Evolutionary conservation across 2,113 vertebrate genomes (phyloP).

Genomic region (Condylura cristata): DNA sequence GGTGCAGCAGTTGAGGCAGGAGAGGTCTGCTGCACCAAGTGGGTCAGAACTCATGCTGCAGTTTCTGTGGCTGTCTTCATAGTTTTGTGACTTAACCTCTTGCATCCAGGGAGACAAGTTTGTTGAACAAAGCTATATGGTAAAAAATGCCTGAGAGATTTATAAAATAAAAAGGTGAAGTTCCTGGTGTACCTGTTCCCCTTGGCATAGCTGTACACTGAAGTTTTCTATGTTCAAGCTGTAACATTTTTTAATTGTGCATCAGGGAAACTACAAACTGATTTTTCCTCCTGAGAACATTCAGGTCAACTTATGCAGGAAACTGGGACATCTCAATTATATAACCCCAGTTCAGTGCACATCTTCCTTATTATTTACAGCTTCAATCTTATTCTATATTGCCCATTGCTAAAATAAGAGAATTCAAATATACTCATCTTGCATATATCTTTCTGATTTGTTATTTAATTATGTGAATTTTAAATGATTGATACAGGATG

Average conservation of each 20-base stretch:
- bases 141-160: background rate
- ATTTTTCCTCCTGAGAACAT: background rate
- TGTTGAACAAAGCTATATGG: background rate
- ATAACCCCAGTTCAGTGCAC: background rate
- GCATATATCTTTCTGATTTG: conserved; percentile 16
- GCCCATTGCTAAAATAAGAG: conserved; percentile 26
- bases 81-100: no score
- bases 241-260: background rate
- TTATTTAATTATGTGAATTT: conserved; percentile 44
- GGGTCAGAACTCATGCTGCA: no score
- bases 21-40: no score
- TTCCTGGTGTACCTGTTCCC: background rate
- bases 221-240: background rate
- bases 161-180: background rate
- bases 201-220: background rate
- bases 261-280: background rate
- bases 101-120: no score
- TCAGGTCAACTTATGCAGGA: conserved; percentile 53
- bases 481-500: background rate
- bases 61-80: no score
- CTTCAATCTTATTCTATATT: conserved; percentile 21
- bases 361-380: conserved; percentile 27
- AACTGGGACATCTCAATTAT: conserved; percentile 49
- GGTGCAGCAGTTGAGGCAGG: no score
- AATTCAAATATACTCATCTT: background rate